phyloP scores from a whole-genome alignment of 1,140 invertebrate genomes.

The Calephelis nemesis region DNA sequence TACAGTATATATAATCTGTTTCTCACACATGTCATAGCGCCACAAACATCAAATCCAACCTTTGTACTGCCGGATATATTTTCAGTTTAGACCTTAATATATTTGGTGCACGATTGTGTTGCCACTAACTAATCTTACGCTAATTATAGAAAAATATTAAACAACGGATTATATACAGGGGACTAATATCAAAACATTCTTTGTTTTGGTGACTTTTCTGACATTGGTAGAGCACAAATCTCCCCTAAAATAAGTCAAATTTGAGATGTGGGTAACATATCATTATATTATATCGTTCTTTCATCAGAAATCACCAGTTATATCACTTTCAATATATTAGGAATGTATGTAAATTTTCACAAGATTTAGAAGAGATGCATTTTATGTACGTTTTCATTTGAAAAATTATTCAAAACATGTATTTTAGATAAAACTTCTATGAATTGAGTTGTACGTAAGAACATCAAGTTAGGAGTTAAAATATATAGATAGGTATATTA shows the following conservation, averaged over 20 bases:
- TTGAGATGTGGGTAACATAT: neutral
- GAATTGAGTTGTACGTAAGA: too few relatives aligned
- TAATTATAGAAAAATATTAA: constrained; percentile 55
- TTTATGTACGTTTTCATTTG: too few relatives aligned
- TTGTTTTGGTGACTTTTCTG: constrained; percentile 9
- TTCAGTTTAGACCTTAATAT: constrained; percentile 20
- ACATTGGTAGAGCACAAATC: neutral
- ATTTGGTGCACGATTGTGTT: constrained; percentile 40
- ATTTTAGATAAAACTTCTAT: too few relatives aligned
- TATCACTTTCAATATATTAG: neutral
- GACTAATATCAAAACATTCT: constrained; percentile 24
- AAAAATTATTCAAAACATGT: too few relatives aligned
- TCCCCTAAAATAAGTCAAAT: neutral
- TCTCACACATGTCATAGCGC: neutral
- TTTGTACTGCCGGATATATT: constrained; percentile 2
- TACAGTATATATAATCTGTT: neutral
- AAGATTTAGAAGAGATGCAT: too few relatives aligned
- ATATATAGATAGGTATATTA: too few relatives aligned
- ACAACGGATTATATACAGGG: constrained; percentile 47
- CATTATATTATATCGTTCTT: neutral
- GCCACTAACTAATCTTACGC: constrained; percentile 30
- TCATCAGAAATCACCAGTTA: neutral
- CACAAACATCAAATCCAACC: neutral
- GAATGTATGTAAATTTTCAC: neutral
- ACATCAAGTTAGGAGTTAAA: too few relatives aligned